Percentiles rank a stretch among this genome's conserved stretches.
Conservation (phyloP, 2,888 invertebrate genomes). For the Didymodactylos carnosus region DNA sequence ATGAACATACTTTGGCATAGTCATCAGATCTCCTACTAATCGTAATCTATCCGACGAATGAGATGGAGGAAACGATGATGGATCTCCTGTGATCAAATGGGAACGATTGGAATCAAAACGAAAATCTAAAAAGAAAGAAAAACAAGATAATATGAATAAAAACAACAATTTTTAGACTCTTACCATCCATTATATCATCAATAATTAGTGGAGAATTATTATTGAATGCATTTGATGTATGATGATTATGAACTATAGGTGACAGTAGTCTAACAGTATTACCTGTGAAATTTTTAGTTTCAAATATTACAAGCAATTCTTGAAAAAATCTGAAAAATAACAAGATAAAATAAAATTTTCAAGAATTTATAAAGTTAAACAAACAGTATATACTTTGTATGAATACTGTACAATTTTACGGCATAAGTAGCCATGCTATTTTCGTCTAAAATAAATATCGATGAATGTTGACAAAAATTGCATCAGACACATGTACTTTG, state of each 20-base stretch:
- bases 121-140: neutral
- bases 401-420: constrained; percentile 26
- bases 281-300: constrained; percentile 21
- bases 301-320: constrained; percentile 50
- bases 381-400: constrained; percentile 28
- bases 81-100: neutral
- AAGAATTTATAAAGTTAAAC: no score
- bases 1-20: neutral
- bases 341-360: no score
- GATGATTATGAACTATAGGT: no score
- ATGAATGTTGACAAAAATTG: no score
- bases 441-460: no score
- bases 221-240: neutral
- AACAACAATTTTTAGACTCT: neutral
- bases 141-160: neutral
- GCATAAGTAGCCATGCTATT: constrained; percentile 21
- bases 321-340: constrained; percentile 50
- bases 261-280: neutral
- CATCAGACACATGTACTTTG: no score
- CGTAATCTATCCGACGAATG: neutral
- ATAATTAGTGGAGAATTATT: no score
- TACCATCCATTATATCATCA: neutral
- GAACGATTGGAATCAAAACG: neutral
- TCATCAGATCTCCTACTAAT: neutral
- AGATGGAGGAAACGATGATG: neutral